Base-by-base conservation (phyloP, 2,888 invertebrate genomes). In the Spatulosminthurus flaviceps region DNA sequence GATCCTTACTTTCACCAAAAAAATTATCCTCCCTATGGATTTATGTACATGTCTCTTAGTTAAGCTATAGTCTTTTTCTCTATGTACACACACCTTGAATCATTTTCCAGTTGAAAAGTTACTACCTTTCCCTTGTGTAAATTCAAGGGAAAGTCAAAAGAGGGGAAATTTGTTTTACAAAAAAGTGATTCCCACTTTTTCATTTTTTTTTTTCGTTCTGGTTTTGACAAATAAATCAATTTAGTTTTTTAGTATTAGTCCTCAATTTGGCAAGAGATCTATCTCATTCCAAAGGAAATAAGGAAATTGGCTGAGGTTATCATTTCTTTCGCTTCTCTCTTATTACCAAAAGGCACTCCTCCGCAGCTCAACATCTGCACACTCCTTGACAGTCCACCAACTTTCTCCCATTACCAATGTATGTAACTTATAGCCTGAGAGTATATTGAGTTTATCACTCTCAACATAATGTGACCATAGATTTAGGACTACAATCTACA, bases 171-270 rank as follows among this genome's bases (percentile, higher is more conserved):
- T n/a, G n/a, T n/a, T n/a, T n/a, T 34, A 9, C 9, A 9, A 34
- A 7, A 72, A 51, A 42, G 43, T 72, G 71, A 72, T 64, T 34
- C 34, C 1, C 64, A 64, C 26, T 74, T 73, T 22, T 43, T 60
- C n/a, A 51, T 43, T 73, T 64, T 74, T 4, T n/a, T n/a, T 29
- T 29, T 29, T 34, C 70, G 64, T 74, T 64, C 29, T 29, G 26
- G 21, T 22, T 61, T 64, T 74, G 74, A 74, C 42, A 75, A 64
- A 75, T 75, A 75, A 75, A 75, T 75, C 75, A 75, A 75, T 75
- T 75, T 64, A 2, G 13, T 9, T 34, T 64, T 64, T 75, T 66
- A 16, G 66, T 73, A 73, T 28, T 43, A 74, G 74, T 29, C 26
- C n/a, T 28, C 28, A 61, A 74, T 19, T 29, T 51, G 51, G 42